These are phyloP conservation scores for Alexandromys fortis DNA, from an alignment of 2,113 vertebrate genomes.

Conservation along the genomic window DNA sequence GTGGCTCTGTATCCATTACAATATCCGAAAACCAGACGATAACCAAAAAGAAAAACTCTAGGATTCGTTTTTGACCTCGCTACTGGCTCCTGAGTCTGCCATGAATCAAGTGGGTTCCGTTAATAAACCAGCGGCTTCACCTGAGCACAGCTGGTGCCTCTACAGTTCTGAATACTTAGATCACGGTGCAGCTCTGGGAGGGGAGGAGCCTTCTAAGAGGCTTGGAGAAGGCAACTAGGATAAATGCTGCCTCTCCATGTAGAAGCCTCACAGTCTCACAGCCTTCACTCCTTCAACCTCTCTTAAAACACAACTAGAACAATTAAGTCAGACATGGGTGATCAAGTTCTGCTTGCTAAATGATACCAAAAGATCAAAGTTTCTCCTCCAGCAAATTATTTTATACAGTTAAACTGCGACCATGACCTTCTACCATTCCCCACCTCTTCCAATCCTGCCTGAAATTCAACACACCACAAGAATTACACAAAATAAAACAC, in stretches of 20 bases:
- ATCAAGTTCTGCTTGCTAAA: not conserved
- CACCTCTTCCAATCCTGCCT: not conserved
- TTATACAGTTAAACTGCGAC: not conserved
- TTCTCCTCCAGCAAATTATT: not conserved
- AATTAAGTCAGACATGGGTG: not conserved
- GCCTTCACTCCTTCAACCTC: not conserved
- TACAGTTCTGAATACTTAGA: not conserved
- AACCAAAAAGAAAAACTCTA: not conserved
- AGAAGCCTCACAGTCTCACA: not conserved
- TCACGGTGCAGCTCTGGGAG: not conserved
- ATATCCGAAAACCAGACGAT: not conserved
- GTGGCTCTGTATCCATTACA: not conserved
- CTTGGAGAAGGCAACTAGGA: not conserved
- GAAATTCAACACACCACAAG: not conserved
- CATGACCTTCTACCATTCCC: not conserved
- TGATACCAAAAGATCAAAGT: not conserved
- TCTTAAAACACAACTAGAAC: not conserved
- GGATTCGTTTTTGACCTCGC: conserved; percentile 11
- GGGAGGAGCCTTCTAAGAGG: not conserved
- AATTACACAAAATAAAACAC: conserved; percentile 12
- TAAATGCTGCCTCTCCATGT: not conserved
- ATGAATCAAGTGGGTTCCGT: conserved; percentile 2
- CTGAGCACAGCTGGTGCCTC: not conserved
- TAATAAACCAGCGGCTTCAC: conserved; percentile 33
- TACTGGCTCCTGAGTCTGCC: not conserved